Evolutionary conservation across 35 echinoderm and acorn worm species (phyloP), one percentile per base, ranked within the genome.

Genomic region (Apostichopus parvimensis): DNA sequence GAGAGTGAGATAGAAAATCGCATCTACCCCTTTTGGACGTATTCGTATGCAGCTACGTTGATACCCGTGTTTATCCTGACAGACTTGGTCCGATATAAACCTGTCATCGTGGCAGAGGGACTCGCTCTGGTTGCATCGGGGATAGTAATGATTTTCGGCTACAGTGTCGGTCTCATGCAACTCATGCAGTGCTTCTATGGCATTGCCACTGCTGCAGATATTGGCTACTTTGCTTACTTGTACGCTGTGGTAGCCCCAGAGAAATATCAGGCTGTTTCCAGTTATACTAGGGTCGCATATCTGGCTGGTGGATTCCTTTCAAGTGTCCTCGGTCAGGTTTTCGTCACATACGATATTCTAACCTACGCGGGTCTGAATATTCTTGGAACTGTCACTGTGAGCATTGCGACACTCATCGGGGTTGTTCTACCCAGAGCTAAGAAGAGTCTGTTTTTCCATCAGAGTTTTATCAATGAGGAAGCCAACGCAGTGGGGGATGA

Each of bases 181-280:
- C 82, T 99, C 9, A 99, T 99, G 97, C 97, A 99, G 90, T 93
- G 95, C 24, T 53, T 99, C 8, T 99, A 99, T 78, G 97, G 94
- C 59, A 25, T 99, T 5, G 97, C 97, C 3, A 99, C 95, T 6
- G 95, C 97, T 6, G 94, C 95, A 5, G 97, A 99, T 65, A 94
- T 99, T 73, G 97, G 95, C 14, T 99, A 99, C 72, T 96, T 94
- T 81, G 91, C 97, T 0, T 99, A 99, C 97, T 94, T 99, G 25
- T 99, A 94, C 89, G 97, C 97, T 6, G 97, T 92, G 0, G 97
- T 99, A 2, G 75, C 94, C 1, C 14, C 53, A 57, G 97, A 99
- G 9, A 80, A 95, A 8, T 99, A 96, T 60, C 93, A 95, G 85
- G 90, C 90, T 78, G 95, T 99, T 12, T 96, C 97, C 21, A 99